Conservation (phyloP, 2,888 invertebrate species). For the Neocrepidodera transversa region DNA sequence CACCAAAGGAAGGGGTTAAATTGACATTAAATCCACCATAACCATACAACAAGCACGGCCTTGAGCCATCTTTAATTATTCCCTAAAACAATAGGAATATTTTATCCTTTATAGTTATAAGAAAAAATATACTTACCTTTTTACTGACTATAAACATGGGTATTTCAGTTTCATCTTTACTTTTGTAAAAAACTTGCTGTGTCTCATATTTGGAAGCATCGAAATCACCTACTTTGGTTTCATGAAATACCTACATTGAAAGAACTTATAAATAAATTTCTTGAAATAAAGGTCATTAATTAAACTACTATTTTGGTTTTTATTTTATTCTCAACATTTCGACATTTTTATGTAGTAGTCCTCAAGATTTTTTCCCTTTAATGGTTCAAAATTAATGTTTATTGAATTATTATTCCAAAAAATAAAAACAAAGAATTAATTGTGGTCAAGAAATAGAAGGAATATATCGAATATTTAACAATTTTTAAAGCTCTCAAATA, state of each 20-base stretch:
- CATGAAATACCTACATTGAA: conserved; percentile 73
- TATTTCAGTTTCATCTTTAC: conserved; percentile 91
- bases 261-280: not conserved
- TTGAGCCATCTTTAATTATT: conserved; percentile 70
- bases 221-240: conserved; percentile 86
- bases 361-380: too few relatives aligned
- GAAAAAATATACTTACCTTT: conserved; percentile 67
- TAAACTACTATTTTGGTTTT: too few relatives aligned
- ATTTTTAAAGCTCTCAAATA: not conserved
- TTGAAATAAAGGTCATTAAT: too few relatives aligned
- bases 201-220: conserved; percentile 80
- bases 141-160: conserved; percentile 94
- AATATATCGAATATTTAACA: too few relatives aligned
- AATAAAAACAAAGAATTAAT: too few relatives aligned
- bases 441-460: too few relatives aligned
- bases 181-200: conserved; percentile 89
- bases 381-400: too few relatives aligned
- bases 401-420: too few relatives aligned
- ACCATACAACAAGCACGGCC: conserved; percentile 89
- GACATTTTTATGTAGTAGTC: too few relatives aligned
- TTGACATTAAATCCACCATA: conserved; percentile 98
- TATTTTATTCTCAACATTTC: too few relatives aligned
- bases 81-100: conserved; percentile 66
- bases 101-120: too few relatives aligned
- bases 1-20: conserved; percentile 88